Base-by-base conservation (phyloP, 2,888 invertebrate genomes). In the Sarcophaga carnaria region DNA sequence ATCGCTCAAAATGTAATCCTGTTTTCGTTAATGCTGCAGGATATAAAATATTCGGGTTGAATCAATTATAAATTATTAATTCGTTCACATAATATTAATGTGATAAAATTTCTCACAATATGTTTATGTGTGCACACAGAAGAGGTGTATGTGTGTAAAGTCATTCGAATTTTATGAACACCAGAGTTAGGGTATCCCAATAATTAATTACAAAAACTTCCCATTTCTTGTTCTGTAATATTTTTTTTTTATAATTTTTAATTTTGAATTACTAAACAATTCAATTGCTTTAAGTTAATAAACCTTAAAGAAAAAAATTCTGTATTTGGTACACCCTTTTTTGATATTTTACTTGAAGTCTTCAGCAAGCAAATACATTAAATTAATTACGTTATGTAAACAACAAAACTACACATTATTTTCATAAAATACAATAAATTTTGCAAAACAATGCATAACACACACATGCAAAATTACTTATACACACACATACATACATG, bases 381-480 rank as follows among this genome's bases (percentile, higher is more conserved):
- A 87, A 87, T 87, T 87, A 87, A 87, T 87, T 87, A 87, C 79
- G 83, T 79, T 70, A 81, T 87, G 86, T 87, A 87, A 84, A 87
- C 86, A 81, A 84, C 78, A 81, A 81, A 84, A 84, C 81, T 81
- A 84, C 77, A 85, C 59, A 78, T 59, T 81, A 79, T 84, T 84
- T 80, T 60, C 66, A 60, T 71, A 76, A 84, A 80, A 84, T 80
- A 17, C 75, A 75, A 80, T 80, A 80, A 76, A 84, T 71, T 84
- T 76, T 71, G 2, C 54, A 12, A 54, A 14, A 54, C 54, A 54
- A 54, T 54, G 14, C 54, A 54, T 54, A 14, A 54, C 17, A 54
- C 17, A 54, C 17, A 54, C 54, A 54, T 54, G 22, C 1, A 22
- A 22, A 22, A 22, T 22, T 22, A 22, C 22, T 22, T 22, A 22